Evolutionary conservation across 2,113 vertebrate genomes (phyloP).

Genomic region (Terrapene triunguis): DNA sequence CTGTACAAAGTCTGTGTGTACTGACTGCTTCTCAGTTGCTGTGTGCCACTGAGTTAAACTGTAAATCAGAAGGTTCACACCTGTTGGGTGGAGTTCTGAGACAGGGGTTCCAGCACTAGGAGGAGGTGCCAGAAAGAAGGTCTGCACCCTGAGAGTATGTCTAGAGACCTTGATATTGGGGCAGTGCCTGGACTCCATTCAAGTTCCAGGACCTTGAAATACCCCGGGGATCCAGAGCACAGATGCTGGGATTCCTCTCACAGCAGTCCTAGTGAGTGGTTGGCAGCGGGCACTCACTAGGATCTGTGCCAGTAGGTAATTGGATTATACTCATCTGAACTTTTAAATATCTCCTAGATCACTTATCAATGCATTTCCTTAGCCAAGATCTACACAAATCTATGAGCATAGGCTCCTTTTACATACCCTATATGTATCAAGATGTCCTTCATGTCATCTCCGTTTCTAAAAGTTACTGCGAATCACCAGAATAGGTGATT

Average conservation of each 20-base stretch:
- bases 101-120: neutral
- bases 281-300: neutral
- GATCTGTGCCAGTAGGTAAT: neutral
- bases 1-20: neutral
- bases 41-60: neutral
- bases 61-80: neutral
- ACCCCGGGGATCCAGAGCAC: neutral
- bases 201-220: neutral
- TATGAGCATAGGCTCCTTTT: too few species aligned
- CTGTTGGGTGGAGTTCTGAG: neutral
- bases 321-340: neutral
- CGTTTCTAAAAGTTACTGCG: too few species aligned
- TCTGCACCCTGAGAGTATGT: neutral
- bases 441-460: too few species aligned
- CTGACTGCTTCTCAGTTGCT: neutral
- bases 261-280: neutral
- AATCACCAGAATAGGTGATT: too few species aligned
- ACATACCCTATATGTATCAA: neutral
- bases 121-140: neutral
- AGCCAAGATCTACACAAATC: neutral
- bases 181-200: neutral
- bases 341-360: neutral
- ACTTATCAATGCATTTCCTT: neutral
- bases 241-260: neutral
- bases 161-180: neutral